Conservation (phyloP, 2,888 invertebrate genomes). For the Escarpia spicata region DNA sequence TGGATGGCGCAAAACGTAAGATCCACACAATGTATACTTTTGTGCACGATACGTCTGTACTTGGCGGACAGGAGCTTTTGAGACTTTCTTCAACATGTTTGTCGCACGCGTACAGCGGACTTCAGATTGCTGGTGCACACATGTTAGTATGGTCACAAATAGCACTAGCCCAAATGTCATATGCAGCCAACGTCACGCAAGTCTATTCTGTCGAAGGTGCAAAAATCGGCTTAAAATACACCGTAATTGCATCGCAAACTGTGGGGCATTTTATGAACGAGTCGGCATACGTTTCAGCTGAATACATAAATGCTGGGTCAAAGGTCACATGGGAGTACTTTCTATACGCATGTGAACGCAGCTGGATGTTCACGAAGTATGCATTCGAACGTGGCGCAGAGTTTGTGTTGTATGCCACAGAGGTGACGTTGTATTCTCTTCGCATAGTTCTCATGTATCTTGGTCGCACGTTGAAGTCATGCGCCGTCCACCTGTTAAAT, state of each 20-base stretch:
- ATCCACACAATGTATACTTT: conserved; percentile 30
- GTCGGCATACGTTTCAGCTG: neutral
- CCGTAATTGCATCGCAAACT: neutral
- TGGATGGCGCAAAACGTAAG: conserved; percentile 32
- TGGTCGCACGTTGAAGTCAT: neutral
- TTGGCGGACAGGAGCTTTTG: neutral
- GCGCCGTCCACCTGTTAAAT: neutral
- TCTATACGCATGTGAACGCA: neutral
- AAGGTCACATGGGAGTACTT: conserved; percentile 16
- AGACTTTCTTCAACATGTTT: neutral
- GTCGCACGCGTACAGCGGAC: neutral
- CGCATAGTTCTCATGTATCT: neutral
- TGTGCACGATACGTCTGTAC: neutral
- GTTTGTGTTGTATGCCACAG: neutral
- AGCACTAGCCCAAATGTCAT: neutral
- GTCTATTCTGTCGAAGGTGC: neutral
- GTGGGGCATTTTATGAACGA: neutral
- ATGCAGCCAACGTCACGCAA: neutral
- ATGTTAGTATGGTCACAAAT: neutral
- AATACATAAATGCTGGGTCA: neutral
- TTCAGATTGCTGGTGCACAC: neutral
- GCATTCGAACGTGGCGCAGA: neutral
- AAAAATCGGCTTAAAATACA: neutral
- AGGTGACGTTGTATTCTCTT: neutral
- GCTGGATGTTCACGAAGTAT: neutral